These are phyloP conservation scores for Passerina amoena DNA, from an alignment of 2,113 vertebrate species.

Conservation along the genomic window DNA sequence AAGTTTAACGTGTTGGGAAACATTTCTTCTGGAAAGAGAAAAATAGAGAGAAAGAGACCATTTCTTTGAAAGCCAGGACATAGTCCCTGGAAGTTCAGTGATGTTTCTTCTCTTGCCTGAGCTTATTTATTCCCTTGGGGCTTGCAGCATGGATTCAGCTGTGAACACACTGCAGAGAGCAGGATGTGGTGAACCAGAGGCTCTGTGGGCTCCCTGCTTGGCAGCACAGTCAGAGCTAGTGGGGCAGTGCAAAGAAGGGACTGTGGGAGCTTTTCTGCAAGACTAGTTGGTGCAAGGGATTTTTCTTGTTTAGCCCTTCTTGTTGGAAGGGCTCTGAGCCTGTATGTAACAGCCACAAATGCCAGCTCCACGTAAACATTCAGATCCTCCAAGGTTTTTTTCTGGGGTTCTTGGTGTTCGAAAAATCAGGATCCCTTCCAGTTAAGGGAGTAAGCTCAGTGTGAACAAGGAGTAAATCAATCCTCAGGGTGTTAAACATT, in stretches of 20 bases:
- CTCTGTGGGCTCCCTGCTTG: conserved; percentile 25
- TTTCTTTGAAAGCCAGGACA: conserved; percentile 35
- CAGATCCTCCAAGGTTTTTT: background rate
- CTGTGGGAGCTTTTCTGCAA: background rate
- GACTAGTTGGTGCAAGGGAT: background rate
- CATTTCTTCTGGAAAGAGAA: background rate
- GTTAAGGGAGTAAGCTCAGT: background rate
- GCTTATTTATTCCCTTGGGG: background rate
- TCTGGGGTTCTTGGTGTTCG: background rate
- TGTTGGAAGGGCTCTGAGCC: background rate
- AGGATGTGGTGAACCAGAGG: conserved; percentile 50
- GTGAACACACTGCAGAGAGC: background rate
- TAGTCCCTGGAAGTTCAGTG: conserved; percentile 5
- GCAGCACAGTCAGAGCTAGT: background rate
- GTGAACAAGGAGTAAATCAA: background rate
- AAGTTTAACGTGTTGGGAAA: conserved; percentile 10
- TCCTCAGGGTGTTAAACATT: background rate
- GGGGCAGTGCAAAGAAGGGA: background rate
- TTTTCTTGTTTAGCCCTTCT: background rate
- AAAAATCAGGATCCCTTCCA: background rate
- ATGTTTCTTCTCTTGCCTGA: background rate
- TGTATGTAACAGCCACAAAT: background rate
- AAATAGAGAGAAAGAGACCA: background rate
- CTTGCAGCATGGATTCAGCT: background rate
- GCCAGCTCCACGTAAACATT: background rate